Conservation (phyloP, 64 coral and sea anemone genomes). For the Stichodactyla mertensii region DNA sequence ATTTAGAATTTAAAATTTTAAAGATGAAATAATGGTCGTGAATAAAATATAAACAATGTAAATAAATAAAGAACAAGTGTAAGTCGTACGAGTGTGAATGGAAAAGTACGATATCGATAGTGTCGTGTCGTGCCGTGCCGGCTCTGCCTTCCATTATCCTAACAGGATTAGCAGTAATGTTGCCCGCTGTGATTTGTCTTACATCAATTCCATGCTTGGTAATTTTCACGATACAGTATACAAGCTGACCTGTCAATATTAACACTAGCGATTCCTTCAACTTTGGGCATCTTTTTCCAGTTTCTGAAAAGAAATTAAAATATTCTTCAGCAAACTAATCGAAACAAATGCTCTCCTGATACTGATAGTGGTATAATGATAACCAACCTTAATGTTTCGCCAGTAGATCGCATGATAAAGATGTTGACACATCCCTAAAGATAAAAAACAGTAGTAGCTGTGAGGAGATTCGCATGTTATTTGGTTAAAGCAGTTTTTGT, state of each 20-base stretch:
- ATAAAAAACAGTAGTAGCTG: neutral
- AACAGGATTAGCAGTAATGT: no score
- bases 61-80: neutral
- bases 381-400: conserved; percentile 81
- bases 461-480: neutral
- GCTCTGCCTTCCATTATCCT: no score
- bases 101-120: no score
- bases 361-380: neutral
- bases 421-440: conserved; percentile 92
- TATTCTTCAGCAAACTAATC: neutral
- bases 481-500: no score
- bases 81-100: no score
- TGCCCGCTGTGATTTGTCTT: no score
- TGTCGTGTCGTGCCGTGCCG: no score
- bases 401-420: conserved; percentile 80
- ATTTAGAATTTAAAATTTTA: neutral
- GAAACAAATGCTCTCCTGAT: neutral
- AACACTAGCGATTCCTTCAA: conserved; percentile 97
- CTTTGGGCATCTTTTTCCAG: conserved; percentile 99
- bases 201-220: no score
- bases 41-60: neutral
- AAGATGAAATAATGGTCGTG: no score
- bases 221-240: no score
- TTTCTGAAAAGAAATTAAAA: conserved; percentile 46
- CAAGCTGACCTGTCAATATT: conserved; percentile 89